Conservation (phyloP, 2,797 vertebrate genomes). For the Pangasius larnaudii region DNA sequence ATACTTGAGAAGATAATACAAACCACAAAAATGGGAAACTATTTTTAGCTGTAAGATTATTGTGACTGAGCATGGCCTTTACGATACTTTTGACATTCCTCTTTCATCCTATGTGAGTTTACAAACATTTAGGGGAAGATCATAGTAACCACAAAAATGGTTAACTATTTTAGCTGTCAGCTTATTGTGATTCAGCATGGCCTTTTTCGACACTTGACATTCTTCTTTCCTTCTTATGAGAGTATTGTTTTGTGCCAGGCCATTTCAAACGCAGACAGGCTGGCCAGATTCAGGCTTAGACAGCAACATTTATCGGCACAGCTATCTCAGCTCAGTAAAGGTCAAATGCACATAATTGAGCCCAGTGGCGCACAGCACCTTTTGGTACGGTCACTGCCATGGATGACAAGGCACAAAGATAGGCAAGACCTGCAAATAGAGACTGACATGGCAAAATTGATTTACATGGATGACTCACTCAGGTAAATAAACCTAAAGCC, state of each 20-base stretch:
- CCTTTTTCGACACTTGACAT: background rate
- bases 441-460: constrained; percentile 26
- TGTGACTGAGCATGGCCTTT: background rate
- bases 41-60: background rate
- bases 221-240: constrained; percentile 19
- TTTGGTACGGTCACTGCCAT: constrained; percentile 28
- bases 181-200: background rate
- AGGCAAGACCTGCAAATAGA: constrained; percentile 18
- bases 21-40: background rate
- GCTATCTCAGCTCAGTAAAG: constrained; percentile 50
- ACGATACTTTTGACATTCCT: background rate
- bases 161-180: background rate
- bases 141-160: background rate
- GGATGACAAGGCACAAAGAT: constrained; percentile 7
- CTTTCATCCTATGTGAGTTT: background rate
- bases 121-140: background rate
- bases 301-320: constrained; percentile 47
- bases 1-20: background rate
- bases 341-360: constrained; percentile 50
- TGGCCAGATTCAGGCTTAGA: constrained; percentile 34
- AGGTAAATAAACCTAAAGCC: constrained; percentile 14
- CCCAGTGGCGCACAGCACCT: constrained; percentile 30
- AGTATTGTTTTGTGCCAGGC: background rate
- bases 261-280: constrained; percentile 7
- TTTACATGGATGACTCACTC: background rate